These are phyloP conservation scores for Apamea anceps DNA, from an alignment of 2,888 invertebrate genomes.

Conservation along the genomic window DNA sequence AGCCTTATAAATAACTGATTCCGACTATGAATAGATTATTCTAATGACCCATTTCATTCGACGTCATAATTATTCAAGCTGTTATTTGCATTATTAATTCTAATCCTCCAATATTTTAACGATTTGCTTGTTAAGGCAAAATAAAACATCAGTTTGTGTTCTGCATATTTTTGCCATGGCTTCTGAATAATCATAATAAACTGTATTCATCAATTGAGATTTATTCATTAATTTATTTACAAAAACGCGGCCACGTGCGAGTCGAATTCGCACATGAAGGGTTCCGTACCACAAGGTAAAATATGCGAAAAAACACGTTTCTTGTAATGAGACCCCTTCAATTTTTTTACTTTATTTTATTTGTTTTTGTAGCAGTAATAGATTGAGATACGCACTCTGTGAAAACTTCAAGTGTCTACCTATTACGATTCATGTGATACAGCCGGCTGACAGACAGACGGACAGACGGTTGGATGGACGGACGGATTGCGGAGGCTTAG, in stretches of 20 bases:
- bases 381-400: too few species aligned
- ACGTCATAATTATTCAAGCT: background rate
- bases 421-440: too few species aligned
- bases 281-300: too few species aligned
- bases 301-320: too few species aligned
- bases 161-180: background rate
- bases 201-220: slow-evolving; percentile 22
- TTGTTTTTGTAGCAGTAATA: too few species aligned
- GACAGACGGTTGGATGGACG: too few species aligned
- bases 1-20: background rate
- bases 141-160: background rate
- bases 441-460: too few species aligned
- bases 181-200: slow-evolving; percentile 17
- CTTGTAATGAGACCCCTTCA: too few species aligned
- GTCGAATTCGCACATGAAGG: too few species aligned
- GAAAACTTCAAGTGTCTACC: too few species aligned
- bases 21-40: slow-evolving; percentile 19
- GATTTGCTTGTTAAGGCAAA: slow-evolving; percentile 8
- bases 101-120: slow-evolving; percentile 19
- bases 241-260: background rate
- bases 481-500: too few species aligned
- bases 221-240: background rate
- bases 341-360: too few species aligned
- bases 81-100: slow-evolving; percentile 22
- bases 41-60: slow-evolving; percentile 12